Base-by-base conservation (phyloP, 2,797 vertebrate genomes). In the Myoxocephalus aenaeus region DNA sequence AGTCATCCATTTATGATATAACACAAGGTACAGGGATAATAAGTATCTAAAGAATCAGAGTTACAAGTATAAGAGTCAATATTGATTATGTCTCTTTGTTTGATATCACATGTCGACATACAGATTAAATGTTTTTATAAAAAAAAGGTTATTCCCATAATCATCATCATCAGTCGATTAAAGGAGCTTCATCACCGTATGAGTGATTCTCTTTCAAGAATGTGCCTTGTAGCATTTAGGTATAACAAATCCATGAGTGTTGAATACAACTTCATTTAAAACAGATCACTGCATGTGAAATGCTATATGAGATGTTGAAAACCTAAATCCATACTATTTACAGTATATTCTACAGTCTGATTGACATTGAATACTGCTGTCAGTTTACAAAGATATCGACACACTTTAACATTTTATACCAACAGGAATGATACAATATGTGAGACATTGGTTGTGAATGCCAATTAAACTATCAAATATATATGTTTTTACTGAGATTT, bases 1-100 rank as follows among this genome's bases (percentile, higher is more conserved):
- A 72, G 50, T 22, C 7, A 65, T 72, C n/a, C 7, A 53, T 75
- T 73, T 50, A 2, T 46, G 81, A 76, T 78, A 32, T 3, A 67
- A 75, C 54, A 18, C 27, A 71, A 50, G 22, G 18, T 22, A 14
- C 22, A n/a, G 18, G 4, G 59, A 70, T 71, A 73, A 54, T 66
- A 32, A 50, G 57, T 22, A 56, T 65, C 65, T 11, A 4, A 67
- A 65, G 61, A 34, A 8, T 63, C 34, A 17, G 10, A 65, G 18
- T 18, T 15, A 15, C 12, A 15, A 34, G 7, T 27, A 36, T n/a
- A 22, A 32, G 51, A 2, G 29, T 29, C 11, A 5, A 5, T 78
- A 66, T 59, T 44, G 70, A 80, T 79, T 65, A 20, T 5, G 54
- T 69, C 18, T 17, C 66, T 44, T 36, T 20, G 22, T 67, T 72